Conservation (phyloP, 2,888 invertebrate species). For the Euplagia quadripunctaria region DNA sequence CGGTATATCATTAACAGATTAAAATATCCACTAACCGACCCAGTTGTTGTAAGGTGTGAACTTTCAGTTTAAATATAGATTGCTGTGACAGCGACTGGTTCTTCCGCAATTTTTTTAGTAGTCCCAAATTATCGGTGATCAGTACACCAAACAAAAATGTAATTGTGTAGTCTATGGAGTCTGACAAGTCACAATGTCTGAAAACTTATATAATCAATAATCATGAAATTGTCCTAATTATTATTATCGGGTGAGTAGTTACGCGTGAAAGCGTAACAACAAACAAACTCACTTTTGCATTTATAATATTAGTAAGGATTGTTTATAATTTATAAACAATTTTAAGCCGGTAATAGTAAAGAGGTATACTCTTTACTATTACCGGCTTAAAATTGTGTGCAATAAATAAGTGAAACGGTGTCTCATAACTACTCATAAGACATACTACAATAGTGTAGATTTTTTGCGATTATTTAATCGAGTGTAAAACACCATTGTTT, state of each 20-base stretch:
- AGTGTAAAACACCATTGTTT: slow-evolving; percentile 63
- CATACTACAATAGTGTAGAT: background rate
- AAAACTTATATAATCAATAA: no score
- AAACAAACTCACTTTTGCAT: background rate
- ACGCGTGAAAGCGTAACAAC: background rate
- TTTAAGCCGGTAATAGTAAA: background rate
- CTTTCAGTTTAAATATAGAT: slow-evolving; percentile 65
- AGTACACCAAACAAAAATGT: slow-evolving; percentile 6
- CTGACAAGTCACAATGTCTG: no score
- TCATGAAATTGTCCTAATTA: no score
- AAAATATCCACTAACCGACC: slow-evolving; percentile 57
- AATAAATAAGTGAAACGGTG: background rate
- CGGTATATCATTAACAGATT: slow-evolving; percentile 51
- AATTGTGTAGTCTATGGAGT: slow-evolving; percentile 14
- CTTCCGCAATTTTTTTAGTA: slow-evolving; percentile 49
- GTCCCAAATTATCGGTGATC: slow-evolving; percentile 33
- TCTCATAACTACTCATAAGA: background rate
- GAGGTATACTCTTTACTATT: no score
- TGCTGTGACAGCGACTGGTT: slow-evolving; percentile 57
- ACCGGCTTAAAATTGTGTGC: no score
- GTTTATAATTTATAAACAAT: background rate
- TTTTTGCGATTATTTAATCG: slow-evolving; percentile 57
- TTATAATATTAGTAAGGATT: background rate
- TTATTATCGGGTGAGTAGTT: no score
- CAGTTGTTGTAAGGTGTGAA: slow-evolving; percentile 60